These are phyloP conservation scores for Melanogrammus aeglefinus DNA, from an alignment of 2,797 vertebrate species.

Conservation along the genomic window DNA sequence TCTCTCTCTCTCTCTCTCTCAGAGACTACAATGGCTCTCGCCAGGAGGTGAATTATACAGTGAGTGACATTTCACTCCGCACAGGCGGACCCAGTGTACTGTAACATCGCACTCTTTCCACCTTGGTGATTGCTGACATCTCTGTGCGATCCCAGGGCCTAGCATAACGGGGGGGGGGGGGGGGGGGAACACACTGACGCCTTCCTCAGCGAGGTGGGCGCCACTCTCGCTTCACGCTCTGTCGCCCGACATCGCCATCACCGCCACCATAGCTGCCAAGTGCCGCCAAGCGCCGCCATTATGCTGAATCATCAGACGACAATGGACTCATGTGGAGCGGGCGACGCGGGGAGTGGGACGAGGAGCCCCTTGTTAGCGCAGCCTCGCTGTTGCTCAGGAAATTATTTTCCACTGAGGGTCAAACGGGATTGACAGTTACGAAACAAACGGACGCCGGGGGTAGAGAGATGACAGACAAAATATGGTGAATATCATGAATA, in stretches of 20 bases:
- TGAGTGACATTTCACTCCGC: conserved; percentile 56
- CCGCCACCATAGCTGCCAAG: conserved; percentile 9
- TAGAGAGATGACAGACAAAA: neutral
- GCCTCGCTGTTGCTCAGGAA: neutral
- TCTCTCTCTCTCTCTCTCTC: neutral
- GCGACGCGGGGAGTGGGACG: conserved; percentile 12
- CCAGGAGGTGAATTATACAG: conserved; percentile 64
- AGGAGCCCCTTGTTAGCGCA: conserved; percentile 36
- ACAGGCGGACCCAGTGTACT: conserved; percentile 47
- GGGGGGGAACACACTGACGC: neutral
- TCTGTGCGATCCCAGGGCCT: conserved; percentile 39
- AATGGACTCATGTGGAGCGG: neutral
- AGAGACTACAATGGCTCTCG: conserved; percentile 44
- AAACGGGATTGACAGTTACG: neutral
- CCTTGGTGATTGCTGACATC: conserved; percentile 65
- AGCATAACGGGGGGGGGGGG: neutral
- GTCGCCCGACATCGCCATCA: conserved; percentile 29
- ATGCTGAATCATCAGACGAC: conserved; percentile 51
- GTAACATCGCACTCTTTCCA: conserved; percentile 67
- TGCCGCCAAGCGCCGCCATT: conserved; percentile 47
- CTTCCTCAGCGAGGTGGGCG: conserved; percentile 33
- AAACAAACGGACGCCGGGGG: neutral
- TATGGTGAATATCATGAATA: conserved; percentile 1
- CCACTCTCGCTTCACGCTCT: conserved; percentile 59
- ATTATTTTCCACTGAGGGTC: neutral